phyloP scores from a whole-genome alignment of 2,888 invertebrate genomes.

The Sinelater perroti region DNA sequence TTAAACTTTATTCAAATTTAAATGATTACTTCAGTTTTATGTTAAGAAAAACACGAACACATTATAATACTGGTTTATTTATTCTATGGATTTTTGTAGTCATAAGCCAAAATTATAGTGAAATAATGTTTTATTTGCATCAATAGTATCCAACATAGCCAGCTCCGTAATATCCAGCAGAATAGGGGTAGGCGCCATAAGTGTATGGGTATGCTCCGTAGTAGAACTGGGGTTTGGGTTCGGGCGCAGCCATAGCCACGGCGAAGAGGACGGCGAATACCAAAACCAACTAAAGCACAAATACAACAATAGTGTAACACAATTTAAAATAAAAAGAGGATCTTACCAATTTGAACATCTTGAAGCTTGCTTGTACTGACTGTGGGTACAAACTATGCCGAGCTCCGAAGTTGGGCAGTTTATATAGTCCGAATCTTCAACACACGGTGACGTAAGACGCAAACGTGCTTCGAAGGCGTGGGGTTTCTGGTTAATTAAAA shows the following conservation, averaged over 20 bases:
- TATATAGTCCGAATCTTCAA: no score
- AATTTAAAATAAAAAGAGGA: neutral
- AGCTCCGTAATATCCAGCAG: constrained; percentile 6
- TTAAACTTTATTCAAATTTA: no score
- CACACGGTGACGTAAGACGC: no score
- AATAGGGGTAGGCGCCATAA: neutral
- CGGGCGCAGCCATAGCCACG: constrained; percentile 30
- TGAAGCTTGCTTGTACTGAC: constrained; percentile 19
- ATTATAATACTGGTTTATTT: no score
- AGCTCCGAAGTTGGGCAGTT: neutral
- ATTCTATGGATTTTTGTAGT: constrained; percentile 1
- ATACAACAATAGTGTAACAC: no score
- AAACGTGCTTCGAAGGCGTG: no score
- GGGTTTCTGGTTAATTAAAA: no score
- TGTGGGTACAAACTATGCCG: constrained; percentile 19
- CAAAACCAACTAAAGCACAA: constrained; percentile 26
- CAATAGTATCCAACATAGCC: constrained; percentile 7
- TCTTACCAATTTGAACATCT: constrained; percentile 32
- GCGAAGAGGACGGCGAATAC: constrained; percentile 38
- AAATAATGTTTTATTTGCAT: neutral
- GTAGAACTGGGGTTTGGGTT: constrained; percentile 21
- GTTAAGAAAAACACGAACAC: no score
- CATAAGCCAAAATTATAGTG: neutral
- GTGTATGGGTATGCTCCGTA: neutral
- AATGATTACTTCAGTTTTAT: no score